phyloP scores from a whole-genome alignment of 2,113 vertebrate genomes.

The Arvicanthis niloticus region DNA sequence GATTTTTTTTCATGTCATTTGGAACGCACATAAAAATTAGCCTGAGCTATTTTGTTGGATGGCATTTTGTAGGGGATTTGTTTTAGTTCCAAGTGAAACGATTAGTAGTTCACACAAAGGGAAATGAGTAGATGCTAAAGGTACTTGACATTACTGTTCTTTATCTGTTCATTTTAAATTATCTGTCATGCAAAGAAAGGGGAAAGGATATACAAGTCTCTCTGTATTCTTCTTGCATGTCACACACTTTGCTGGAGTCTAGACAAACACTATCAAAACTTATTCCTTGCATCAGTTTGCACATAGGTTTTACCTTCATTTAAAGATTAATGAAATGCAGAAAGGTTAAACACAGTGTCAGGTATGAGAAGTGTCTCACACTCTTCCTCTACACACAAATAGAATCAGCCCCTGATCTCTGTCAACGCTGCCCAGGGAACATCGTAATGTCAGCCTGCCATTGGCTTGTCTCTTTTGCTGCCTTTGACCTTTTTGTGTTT shows the following conservation, averaged over 20 bases:
- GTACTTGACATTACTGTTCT: background rate
- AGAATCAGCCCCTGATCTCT: background rate
- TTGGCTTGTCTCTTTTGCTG: background rate
- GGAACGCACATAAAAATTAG: slow-evolving; percentile 36
- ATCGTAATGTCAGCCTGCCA: background rate
- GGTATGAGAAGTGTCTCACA: background rate
- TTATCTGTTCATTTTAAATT: slow-evolving; percentile 51
- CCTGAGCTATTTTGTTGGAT: background rate
- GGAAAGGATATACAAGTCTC: background rate
- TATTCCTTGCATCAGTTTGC: background rate
- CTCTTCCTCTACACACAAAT: background rate
- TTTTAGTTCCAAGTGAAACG: slow-evolving; percentile 43
- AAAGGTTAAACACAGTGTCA: background rate
- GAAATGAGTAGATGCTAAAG: slow-evolving; percentile 41
- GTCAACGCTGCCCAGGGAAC: background rate
- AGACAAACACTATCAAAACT: background rate
- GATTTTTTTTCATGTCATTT: slow-evolving; percentile 26
- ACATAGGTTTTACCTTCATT: background rate
- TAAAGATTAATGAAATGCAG: slow-evolving; percentile 47
- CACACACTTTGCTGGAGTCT: background rate
- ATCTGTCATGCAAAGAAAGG: background rate
- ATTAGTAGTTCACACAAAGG: slow-evolving; percentile 38
- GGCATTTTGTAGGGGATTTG: slow-evolving; percentile 28
- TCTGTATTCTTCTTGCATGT: background rate
- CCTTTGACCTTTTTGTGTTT: background rate